Percentiles rank a stretch among this genome's conserved stretches.
Conservation (phyloP, 37 sponge, comb jelly and placozoan genomes). For the Halisarca cf. caerulea region DNA sequence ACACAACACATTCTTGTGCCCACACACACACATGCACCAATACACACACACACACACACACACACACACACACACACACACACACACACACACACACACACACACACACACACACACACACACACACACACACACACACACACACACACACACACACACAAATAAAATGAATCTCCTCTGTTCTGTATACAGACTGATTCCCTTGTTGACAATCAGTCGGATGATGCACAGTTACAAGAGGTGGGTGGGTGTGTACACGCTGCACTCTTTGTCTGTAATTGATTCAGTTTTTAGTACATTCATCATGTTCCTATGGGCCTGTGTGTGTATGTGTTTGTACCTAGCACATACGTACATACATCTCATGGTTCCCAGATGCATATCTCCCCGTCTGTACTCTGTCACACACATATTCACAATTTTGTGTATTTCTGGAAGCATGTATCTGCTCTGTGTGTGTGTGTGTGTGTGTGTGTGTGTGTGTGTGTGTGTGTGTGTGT, state of each 20-base stretch:
- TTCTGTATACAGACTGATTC: neutral
- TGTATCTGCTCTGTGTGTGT: neutral
- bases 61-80: conserved; percentile 4
- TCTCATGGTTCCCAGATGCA: neutral
- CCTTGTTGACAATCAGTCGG: neutral
- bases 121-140: conserved; percentile 10
- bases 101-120: neutral
- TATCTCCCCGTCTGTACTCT: no score
- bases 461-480: neutral
- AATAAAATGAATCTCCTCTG: neutral
- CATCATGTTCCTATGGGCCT: no score
- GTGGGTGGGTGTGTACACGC: conserved; percentile 51
- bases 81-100: conserved; percentile 11
- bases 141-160: conserved; percentile 21
- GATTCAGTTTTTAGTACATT: no score
- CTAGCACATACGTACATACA: conserved; percentile 16
- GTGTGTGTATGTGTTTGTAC: no score
- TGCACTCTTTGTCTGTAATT: no score
- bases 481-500: conserved; percentile 2
- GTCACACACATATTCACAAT: neutral
- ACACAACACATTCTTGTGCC: no score
- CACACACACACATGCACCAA: no score
- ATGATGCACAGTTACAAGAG: conserved; percentile 46
- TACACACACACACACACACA: conserved; percentile 14
- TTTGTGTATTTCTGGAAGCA: neutral